These are phyloP conservation scores for Sericinus montela DNA, from an alignment of 2,888 invertebrate genomes.

Conservation along the genomic window DNA sequence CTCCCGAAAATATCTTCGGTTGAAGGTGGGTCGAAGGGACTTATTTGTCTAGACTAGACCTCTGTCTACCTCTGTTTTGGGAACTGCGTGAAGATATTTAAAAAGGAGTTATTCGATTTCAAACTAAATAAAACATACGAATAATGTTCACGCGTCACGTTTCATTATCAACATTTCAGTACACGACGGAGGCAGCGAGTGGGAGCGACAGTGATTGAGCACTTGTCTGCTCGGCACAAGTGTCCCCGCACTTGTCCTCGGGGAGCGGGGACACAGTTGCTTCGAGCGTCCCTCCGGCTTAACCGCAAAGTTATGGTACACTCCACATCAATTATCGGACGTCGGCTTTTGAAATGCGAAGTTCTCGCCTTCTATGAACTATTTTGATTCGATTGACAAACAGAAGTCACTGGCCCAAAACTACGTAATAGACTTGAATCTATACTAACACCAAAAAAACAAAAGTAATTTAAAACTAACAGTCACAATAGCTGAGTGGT, in stretches of 20 bases:
- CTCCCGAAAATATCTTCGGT: too few relatives aligned
- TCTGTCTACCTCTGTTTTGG: too few relatives aligned
- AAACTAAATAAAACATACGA: background rate
- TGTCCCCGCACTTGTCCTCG: background rate
- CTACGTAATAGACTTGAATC: too few relatives aligned
- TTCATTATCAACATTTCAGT: slow-evolving; percentile 5
- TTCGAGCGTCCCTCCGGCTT: background rate
- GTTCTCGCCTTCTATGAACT: background rate
- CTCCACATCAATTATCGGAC: slow-evolving; percentile 5
- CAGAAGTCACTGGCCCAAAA: too few relatives aligned
- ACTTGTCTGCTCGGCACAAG: slow-evolving; percentile 2
- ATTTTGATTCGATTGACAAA: too few relatives aligned
- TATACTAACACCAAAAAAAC: too few relatives aligned
- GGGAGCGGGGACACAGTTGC: background rate
- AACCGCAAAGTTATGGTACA: background rate
- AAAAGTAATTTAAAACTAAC: too few relatives aligned
- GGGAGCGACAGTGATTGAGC: slow-evolving; percentile 9
- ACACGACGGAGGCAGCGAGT: background rate
- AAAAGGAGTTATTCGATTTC: too few relatives aligned
- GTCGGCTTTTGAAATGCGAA: background rate
- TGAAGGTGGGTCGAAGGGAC: too few relatives aligned
- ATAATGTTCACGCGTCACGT: background rate
- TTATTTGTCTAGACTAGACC: too few relatives aligned
- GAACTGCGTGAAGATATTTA: too few relatives aligned
- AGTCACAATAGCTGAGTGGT: too few relatives aligned